Evolutionary conservation across 2,888 invertebrate genomes (phyloP), one percentile per base, ranked within the genome.

Genomic region (Congeria kusceri): DNA sequence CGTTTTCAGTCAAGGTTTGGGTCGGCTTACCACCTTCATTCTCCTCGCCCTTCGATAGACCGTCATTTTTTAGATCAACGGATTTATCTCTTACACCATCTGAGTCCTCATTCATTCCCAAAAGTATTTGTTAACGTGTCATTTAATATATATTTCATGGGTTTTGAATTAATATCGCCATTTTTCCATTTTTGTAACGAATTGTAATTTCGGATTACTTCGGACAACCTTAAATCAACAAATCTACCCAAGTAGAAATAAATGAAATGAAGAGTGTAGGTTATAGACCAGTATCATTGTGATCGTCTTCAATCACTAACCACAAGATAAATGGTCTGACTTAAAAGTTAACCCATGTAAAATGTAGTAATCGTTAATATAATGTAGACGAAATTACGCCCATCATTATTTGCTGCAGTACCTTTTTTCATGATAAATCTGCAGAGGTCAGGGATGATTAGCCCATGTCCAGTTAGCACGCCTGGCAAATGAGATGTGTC

Each of bases 41-140:
- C 46, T 77, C 74, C 28, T 72, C 66, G 23, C 61, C 70, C 53
- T 72, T 82, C 56, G 78, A 80, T 62, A 79, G 73, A 23, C 64
- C 75, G 27, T 72, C 83, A 75, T 88, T 84, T 81, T 85, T 83
- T 63, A 81, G 84, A 59, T 89, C 88, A 72, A 78, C 77, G 68
- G 86, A 78, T 80, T 86, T 89, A 72, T 83, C 83, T 75, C 81
- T 88, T 69, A 79, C 84, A 73, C 86, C 88, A 79, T 82, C 84
- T 61, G 87, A 88, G 77, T 84, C 81, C 67, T 90, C 90, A 87
- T 86, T 90, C 90, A 90, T 90, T 76, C 68, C 83, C 62, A 78
- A 74, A 69, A 20, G 7, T 59, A 64, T 56, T 73, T 56, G 47
- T 77, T 62, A 62, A 66, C 28, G 49, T 20, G 46, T 23, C 72